Evolutionary conservation across 2,888 invertebrate genomes (phyloP).

Genomic region (Caenorhabditis macrosperma): DNA sequence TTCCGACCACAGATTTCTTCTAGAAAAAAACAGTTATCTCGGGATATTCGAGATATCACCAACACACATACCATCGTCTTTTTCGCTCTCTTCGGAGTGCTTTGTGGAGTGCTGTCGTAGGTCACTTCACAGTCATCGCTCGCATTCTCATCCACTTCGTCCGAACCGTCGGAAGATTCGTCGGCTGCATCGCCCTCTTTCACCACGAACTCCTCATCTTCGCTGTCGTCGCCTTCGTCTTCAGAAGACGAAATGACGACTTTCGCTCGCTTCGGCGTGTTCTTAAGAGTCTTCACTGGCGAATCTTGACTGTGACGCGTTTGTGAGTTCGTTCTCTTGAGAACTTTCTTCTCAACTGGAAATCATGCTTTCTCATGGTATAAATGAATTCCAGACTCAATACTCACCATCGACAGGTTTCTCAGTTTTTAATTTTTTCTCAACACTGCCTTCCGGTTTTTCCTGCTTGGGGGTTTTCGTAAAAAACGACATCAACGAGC

Average conservation of each 20-base stretch:
- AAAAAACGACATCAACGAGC: slow-evolving; percentile 57
- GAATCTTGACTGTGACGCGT: neutral
- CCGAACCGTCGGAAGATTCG: slow-evolving; percentile 33
- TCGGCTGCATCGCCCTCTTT: slow-evolving; percentile 7
- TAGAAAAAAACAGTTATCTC: too few relatives aligned
- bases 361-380: neutral
- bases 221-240: slow-evolving; percentile 36
- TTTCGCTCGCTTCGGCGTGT: slow-evolving; percentile 41
- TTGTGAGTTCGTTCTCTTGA: slow-evolving; percentile 47
- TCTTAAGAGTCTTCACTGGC: slow-evolving; percentile 20
- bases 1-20: slow-evolving; percentile 6
- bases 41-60: too few relatives aligned
- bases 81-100: slow-evolving; percentile 29
- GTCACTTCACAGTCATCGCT: slow-evolving; percentile 26
- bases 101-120: slow-evolving; percentile 32
- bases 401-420: neutral
- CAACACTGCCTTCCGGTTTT: slow-evolving; percentile 4
- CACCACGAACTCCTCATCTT: slow-evolving; percentile 48
- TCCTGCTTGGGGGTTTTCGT: slow-evolving; percentile 49
- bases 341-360: slow-evolving; percentile 32
- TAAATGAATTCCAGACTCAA: neutral
- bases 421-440: neutral
- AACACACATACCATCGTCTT: neutral
- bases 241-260: slow-evolving; percentile 44
- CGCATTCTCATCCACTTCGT: slow-evolving; percentile 36